Percentiles rank a stretch among this genome's conserved stretches.
These are phyloP conservation scores for Eucera pruinosa DNA, from an alignment of 2,888 invertebrate genomes.

Conservation along the genomic window DNA sequence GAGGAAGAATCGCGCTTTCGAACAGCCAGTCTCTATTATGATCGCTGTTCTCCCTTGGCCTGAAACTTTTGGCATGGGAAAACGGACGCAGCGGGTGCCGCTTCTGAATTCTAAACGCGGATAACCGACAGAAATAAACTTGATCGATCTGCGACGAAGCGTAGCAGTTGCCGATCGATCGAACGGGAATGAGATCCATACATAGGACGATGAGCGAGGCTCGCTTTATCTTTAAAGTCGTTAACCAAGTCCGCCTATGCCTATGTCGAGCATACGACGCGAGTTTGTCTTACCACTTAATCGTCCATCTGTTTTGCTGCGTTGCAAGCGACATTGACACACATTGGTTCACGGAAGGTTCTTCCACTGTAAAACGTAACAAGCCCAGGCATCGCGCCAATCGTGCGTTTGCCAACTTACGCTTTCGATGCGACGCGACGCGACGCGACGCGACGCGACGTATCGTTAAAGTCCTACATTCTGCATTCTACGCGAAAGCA, in stretches of 20 bases:
- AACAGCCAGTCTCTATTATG: background rate
- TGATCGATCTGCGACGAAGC: slow-evolving; percentile 6
- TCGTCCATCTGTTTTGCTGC: slow-evolving; percentile 42
- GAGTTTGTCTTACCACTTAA: slow-evolving; percentile 45
- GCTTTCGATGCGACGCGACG: too few species aligned
- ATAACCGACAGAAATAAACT: slow-evolving; percentile 38
- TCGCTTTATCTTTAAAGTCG: background rate
- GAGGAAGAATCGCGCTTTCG: too few species aligned
- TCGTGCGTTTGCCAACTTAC: too few species aligned
- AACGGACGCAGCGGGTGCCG: too few species aligned
- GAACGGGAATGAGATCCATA: background rate
- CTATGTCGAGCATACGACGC: background rate
- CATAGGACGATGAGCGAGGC: slow-evolving; percentile 2
- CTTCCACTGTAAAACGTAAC: slow-evolving; percentile 26
- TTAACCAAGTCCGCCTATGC: slow-evolving; percentile 22
- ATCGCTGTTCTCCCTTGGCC: slow-evolving; percentile 8
- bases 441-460: too few species aligned
- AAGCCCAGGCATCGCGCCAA: too few species aligned
- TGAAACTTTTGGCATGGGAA: slow-evolving; percentile 32
- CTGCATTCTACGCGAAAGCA: too few species aligned
- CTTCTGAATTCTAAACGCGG: slow-evolving; percentile 9
- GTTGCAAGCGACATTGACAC: slow-evolving; percentile 70
- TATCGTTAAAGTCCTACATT: too few species aligned
- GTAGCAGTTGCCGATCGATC: background rate
- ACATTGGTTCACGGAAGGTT: slow-evolving; percentile 48